Percentiles rank a stretch among this genome's conserved stretches.
Conservation (phyloP, 2,888 invertebrate genomes). For the Spatulosminthurus flaviceps region DNA sequence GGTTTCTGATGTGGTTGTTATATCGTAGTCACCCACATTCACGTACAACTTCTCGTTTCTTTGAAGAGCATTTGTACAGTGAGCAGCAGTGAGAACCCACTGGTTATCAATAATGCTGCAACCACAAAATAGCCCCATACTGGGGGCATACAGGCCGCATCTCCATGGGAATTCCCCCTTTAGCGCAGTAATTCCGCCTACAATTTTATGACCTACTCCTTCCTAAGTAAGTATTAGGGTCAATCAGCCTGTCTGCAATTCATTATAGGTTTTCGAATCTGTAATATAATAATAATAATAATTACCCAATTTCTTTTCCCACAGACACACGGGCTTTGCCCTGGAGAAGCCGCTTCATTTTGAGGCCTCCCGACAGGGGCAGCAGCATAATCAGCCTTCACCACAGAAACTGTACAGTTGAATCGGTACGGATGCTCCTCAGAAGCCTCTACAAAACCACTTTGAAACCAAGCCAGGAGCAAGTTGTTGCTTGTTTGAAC, state of each 20-base stretch:
- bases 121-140: conserved; percentile 47
- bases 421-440: conserved; percentile 5
- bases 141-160: conserved; percentile 11
- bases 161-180: conserved; percentile 57
- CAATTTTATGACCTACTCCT: conserved; percentile 41
- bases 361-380: not conserved
- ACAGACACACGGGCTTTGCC: not conserved
- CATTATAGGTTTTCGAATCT: not conserved
- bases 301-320: conserved; percentile 23
- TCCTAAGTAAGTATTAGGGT: too few relatives aligned
- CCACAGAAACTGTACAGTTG: conserved; percentile 20
- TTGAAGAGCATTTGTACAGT: conserved; percentile 52
- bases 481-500: not conserved
- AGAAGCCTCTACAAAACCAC: not conserved
- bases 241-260: too few relatives aligned
- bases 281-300: not conserved
- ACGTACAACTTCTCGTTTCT: conserved; percentile 24
- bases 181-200: conserved; percentile 51
- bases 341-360: not conserved
- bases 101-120: conserved; percentile 50
- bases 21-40: conserved; percentile 54
- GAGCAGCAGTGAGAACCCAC: conserved; percentile 57
- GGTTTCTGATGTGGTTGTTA: conserved; percentile 48
- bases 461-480: not conserved
- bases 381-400: not conserved